Percentiles rank a stretch among this genome's conserved stretches.
Evolutionary conservation across 2,113 vertebrate genomes (phyloP).

Genomic region (Prunella himalayana): DNA sequence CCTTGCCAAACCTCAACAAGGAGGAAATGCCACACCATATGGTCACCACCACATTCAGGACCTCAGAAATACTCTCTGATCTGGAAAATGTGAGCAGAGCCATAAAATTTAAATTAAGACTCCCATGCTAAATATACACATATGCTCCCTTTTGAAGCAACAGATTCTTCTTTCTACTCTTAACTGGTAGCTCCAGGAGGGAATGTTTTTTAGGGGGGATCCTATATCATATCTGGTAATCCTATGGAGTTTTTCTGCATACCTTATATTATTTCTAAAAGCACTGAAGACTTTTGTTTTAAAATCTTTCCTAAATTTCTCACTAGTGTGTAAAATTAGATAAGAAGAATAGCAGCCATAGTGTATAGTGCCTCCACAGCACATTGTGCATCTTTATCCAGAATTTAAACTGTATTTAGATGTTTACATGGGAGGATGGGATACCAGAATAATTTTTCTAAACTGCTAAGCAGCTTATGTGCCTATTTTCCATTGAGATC

Average conservation of each 20-base stretch:
- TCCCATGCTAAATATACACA: background rate
- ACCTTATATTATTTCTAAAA: background rate
- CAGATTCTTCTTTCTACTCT: background rate
- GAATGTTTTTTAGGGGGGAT: background rate
- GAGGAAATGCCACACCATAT: background rate
- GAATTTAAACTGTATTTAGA: background rate
- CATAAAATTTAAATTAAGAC: background rate
- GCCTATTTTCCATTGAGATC: slow-evolving; percentile 31
- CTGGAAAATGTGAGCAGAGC: background rate
- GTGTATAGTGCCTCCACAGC: background rate
- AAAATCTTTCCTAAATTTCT: background rate
- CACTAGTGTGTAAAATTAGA: background rate
- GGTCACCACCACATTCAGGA: background rate
- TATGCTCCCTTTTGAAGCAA: background rate
- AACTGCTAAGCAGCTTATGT: slow-evolving; percentile 20
- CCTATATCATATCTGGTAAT: background rate
- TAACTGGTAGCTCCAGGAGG: background rate
- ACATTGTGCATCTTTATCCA: background rate
- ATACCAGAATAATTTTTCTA: slow-evolving; percentile 6
- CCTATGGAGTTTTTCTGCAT: background rate
- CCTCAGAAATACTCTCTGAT: background rate
- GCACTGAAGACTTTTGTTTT: background rate
- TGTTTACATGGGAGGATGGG: background rate
- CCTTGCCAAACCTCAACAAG: background rate
- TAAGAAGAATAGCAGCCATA: background rate